Base-by-base conservation (phyloP, 2,888 invertebrate genomes). In the Tipula unca region DNA sequence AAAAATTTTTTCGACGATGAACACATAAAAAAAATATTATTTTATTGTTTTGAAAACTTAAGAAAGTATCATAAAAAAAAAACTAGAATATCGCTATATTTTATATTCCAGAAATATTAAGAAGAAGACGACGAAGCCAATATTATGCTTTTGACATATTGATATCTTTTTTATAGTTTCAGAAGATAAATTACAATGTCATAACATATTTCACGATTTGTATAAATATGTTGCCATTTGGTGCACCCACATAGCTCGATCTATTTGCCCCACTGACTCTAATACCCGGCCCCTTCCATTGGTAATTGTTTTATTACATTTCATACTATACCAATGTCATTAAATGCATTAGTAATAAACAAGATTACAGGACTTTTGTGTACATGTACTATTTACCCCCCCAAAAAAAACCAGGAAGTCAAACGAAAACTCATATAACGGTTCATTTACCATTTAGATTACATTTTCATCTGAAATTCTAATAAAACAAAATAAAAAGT, bases 361-460 rank as follows among this genome's bases (percentile, higher is more conserved):
- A 42, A 42, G 42, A 14, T 14, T 42, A 42, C 32, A 32, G 6
- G 17, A 17, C 48, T 32, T 32, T 32, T 54, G 48, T 54, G 17
- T 54, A 39, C n/a, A n/a, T 48, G n/a, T 5, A 69, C 48, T 17
- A 5, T 17, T n/a, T 25, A 25, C 1, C 10, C 17, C 25, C 69
- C 69, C 69, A 69, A 6, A 69, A 25, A 69, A 25, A 69, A 10
- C 10, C 69, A 69, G 69, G 25, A 69, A 69, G 25, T 69, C 69
- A 69, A 69, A 69, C 25, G 25, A 69, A 69, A 69, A 69, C 69
- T 69, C 69, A 69, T 69, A 69, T 69, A 69, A 69, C 25, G 69
- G 69, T 69, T 69, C 69, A 69, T 69, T 69, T 69, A 69, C 69
- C 69, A 69, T 69, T 69, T 69, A 20, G 69, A 69, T 69, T 69